Conservation (phyloP, 2,888 invertebrate species). For the Netelia inedita region DNA sequence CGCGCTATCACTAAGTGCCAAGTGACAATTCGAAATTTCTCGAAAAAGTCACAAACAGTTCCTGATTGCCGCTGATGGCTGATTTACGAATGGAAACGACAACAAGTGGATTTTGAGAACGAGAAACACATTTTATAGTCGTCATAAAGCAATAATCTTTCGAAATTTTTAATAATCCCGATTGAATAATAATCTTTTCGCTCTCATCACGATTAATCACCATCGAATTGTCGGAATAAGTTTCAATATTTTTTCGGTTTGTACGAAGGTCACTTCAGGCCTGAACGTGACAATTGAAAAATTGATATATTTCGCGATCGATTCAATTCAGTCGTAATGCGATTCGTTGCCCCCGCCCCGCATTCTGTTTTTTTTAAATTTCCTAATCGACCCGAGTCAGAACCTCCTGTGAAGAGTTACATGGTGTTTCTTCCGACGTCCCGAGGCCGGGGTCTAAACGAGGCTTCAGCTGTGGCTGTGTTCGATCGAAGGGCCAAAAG, state of each 20-base stretch:
- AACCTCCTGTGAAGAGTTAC: constrained; percentile 23
- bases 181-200: neutral
- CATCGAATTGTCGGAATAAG: neutral
- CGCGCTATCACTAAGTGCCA: neutral
- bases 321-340: neutral
- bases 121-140: neutral
- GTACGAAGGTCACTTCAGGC: neutral
- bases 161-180: neutral
- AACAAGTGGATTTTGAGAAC: neutral
- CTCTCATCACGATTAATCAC: too few relatives aligned
- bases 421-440: constrained; percentile 25
- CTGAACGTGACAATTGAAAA: neutral
- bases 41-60: neutral
- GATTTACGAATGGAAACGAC: neutral
- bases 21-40: constrained; percentile 1
- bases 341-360: neutral
- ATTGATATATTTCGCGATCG: neutral
- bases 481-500: constrained; percentile 19
- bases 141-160: neutral
- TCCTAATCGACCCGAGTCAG: neutral
- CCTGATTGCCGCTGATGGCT: neutral
- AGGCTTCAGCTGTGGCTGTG: constrained; percentile 58
- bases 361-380: constrained; percentile 9
- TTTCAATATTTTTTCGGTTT: neutral
- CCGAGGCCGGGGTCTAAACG: constrained; percentile 33